These are phyloP conservation scores for Darevskia nairensis DNA, from an alignment of 2,797 vertebrate genomes.

Conservation along the genomic window DNA sequence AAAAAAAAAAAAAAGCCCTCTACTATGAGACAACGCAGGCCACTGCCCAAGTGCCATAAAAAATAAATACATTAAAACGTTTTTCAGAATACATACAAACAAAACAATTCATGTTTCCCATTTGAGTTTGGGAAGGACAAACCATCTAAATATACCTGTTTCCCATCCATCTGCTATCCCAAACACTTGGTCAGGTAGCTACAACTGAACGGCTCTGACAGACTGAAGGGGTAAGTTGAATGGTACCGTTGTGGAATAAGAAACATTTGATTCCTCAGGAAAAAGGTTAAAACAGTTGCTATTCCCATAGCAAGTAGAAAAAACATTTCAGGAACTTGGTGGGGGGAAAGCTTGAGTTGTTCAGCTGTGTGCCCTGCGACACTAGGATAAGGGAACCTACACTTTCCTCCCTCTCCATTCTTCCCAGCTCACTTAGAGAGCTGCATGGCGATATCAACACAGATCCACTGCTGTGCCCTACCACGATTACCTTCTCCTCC, in stretches of 20 bases:
- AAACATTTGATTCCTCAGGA: constrained; percentile 42
- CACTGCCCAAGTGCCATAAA: constrained; percentile 66
- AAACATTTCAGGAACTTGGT: neutral
- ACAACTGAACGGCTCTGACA: neutral
- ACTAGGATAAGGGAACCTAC: neutral
- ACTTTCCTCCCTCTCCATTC: neutral
- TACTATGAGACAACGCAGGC: constrained; percentile 14
- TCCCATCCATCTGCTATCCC: neutral
- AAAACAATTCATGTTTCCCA: neutral
- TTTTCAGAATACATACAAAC: constrained; percentile 17
- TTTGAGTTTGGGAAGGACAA: neutral
- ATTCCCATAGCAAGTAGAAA: constrained; percentile 55
- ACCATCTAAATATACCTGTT: constrained; percentile 6
- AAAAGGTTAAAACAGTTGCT: neutral
- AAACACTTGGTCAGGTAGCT: constrained; percentile 47
- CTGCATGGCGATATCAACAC: neutral
- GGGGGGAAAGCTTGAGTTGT: neutral
- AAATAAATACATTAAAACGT: constrained; percentile 75
- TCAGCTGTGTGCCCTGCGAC: neutral
- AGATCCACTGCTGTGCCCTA: neutral
- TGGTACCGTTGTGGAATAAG: constrained; percentile 43
- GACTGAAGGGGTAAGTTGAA: neutral
- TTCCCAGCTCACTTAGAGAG: neutral
- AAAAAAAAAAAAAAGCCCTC: neutral
- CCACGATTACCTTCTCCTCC: no score